Evolutionary conservation across 2,888 invertebrate species (phyloP).

Genomic region (Lepeophtheirus nordmannii): DNA sequence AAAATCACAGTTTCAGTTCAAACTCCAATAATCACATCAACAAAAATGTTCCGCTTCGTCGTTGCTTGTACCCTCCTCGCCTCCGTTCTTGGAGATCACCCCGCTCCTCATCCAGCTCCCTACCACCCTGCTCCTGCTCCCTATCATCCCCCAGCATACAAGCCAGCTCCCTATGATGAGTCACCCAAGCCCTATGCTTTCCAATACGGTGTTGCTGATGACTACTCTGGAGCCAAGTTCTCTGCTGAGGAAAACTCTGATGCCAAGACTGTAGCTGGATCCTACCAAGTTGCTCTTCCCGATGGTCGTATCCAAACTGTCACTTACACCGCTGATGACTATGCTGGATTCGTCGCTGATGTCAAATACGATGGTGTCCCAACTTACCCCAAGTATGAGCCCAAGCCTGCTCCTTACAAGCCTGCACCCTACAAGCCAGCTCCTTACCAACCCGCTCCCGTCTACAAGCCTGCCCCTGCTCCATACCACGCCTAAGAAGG

Average conservation of each 20-base stretch:
- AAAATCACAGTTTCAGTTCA: no score
- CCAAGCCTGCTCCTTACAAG: slow-evolving; percentile 10
- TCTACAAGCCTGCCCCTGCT: background rate
- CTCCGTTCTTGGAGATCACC: slow-evolving; percentile 1
- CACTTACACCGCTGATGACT: no score
- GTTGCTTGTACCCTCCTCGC: background rate
- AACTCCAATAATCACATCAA: background rate
- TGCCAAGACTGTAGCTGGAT: no score
- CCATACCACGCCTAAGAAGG: background rate
- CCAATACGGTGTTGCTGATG: no score
- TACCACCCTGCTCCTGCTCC: no score
- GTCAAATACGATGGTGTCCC: slow-evolving; percentile 18
- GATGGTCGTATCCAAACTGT: no score
- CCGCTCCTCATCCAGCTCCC: background rate
- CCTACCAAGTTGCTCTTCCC: no score
- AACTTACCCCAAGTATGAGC: slow-evolving; percentile 22
- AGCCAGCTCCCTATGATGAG: no score
- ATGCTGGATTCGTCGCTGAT: slow-evolving; percentile 23
- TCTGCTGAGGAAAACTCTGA: no score
- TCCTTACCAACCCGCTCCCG: slow-evolving; percentile 20
- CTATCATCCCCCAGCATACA: no score
- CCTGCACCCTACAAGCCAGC: slow-evolving; percentile 21
- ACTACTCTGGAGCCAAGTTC: no score
- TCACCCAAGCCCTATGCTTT: no score
- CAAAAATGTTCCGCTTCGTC: slow-evolving; percentile 14